These are phyloP conservation scores for Daktulosphaira vitifoliae DNA, from an alignment of 1,140 invertebrate genomes.

Conservation along the genomic window DNA sequence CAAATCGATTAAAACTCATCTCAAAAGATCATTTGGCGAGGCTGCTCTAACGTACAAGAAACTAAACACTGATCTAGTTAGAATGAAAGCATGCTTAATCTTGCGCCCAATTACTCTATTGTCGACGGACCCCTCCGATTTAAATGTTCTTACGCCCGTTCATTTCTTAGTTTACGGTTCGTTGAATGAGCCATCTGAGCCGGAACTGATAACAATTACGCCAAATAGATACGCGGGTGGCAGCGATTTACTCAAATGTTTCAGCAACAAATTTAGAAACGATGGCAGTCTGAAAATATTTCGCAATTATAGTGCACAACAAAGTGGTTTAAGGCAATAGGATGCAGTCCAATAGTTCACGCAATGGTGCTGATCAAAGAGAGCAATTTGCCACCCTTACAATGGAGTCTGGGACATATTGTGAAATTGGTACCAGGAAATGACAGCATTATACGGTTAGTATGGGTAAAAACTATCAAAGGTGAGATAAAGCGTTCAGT, in stretches of 20 bases:
- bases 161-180: conserved; percentile 3
- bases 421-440: not conserved
- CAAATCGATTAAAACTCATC: conserved; percentile 40
- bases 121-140: conserved; percentile 38
- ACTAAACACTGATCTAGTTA: conserved; percentile 39
- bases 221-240: not conserved
- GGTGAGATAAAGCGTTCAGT: not conserved
- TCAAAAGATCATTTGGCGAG: too few species aligned
- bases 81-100: conserved; percentile 41
- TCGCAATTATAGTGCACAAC: not conserved
- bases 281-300: not conserved
- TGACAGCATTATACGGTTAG: not conserved
- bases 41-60: conserved; percentile 40
- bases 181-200: not conserved
- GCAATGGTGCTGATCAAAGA: not conserved
- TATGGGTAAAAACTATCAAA: not conserved
- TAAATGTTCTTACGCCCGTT: too few species aligned
- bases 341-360: not conserved
- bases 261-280: not conserved
- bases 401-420: not conserved
- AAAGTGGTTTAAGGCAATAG: not conserved
- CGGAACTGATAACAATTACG: not conserved
- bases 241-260: not conserved
- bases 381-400: not conserved
- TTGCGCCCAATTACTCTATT: conserved; percentile 37